Evolutionary conservation across 2,888 invertebrate species (phyloP), one percentile per base, ranked within the genome.

Genomic region (Podotricha telesiphe): DNA sequence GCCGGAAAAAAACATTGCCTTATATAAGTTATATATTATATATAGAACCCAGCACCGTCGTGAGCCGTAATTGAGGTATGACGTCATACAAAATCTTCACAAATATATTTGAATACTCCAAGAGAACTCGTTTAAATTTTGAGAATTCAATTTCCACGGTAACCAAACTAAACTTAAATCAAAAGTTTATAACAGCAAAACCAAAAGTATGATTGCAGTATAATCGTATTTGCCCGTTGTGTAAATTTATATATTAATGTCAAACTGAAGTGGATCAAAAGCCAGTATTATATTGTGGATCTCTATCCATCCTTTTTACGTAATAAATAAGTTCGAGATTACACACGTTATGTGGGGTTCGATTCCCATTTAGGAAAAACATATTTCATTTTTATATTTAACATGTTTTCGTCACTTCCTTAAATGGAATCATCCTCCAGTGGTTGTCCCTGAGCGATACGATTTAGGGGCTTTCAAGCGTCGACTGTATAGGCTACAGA

Each of bases 91-190:
- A 53, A 28, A n/a, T 53, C 7, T 34, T n/a, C 15, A 55, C 34
- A 34, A 34, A 55, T 55, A 55, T 34, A 55, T 55, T 55, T 55
- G 17, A 55, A 34, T 55, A 55, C 55, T 11, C 34, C 17, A 55
- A 34, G 55, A 34, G 34, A 55, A 55, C 55, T 55, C 34, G 55
- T 55, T 55, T 55, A 55, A 55, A 55, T 55, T 53, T 55, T 55
- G 55, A 55, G 34, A 55, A 55, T 34, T 55, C 55, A 55, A 34
- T 55, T 55, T 55, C 34, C 55, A 34, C 34, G 34, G 55, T 17
- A 55, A 55, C 55, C 28, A 55, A 17, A 55, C 55, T 55, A 55
- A 34, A 55, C 55, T 55, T 55, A 55, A 55, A 55, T 55, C 55
- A 34, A 55, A 55, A 34, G 55, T 37, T 55, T 37, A 37, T 55